Conservation (phyloP, 2,888 invertebrate genomes). For the Netelia fuscicornis region DNA sequence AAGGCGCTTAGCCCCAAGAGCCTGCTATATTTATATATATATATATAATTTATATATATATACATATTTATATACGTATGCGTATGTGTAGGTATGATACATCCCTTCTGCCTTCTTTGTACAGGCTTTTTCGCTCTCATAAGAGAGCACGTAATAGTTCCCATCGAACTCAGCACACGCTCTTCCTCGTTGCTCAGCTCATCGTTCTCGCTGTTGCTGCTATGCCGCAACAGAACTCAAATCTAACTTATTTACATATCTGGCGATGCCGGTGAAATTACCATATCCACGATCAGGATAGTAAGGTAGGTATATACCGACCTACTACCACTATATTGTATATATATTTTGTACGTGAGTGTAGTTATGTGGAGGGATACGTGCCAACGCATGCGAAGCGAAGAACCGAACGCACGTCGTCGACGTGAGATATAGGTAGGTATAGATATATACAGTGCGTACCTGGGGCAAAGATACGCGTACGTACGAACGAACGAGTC, state of each 20-base stretch:
- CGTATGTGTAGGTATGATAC: slow-evolving; percentile 5
- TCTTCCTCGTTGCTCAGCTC: slow-evolving; percentile 69
- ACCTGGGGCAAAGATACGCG: slow-evolving; percentile 46
- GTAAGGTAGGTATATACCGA: slow-evolving; percentile 8
- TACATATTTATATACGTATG: neutral
- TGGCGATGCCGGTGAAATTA: slow-evolving; percentile 82
- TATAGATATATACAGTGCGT: slow-evolving; percentile 8
- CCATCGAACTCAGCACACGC: slow-evolving; percentile 78
- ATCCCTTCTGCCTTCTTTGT: slow-evolving; percentile 62
- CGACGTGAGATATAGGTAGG: slow-evolving; percentile 18
- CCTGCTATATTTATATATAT: slow-evolving; percentile 23
- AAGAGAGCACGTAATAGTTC: slow-evolving; percentile 76
- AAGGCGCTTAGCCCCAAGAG: slow-evolving; percentile 80
- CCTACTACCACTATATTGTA: slow-evolving; percentile 6
- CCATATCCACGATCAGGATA: slow-evolving; percentile 79
- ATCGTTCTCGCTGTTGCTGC: slow-evolving; percentile 66
- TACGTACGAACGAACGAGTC: slow-evolving; percentile 64
- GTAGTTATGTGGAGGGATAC: slow-evolving; percentile 73
- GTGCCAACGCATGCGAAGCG: slow-evolving; percentile 82
- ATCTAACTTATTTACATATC: slow-evolving; percentile 85
- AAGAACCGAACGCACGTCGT: slow-evolving; percentile 67
- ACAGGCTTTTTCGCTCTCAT: slow-evolving; percentile 70
- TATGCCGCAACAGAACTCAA: slow-evolving; percentile 82
- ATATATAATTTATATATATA: neutral
- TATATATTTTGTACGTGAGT: slow-evolving; percentile 62